Evolutionary conservation across 92 coral and sea anemone species (phyloP), one percentile per base, ranked within the genome.

Genomic region (Meandrina meandrites): DNA sequence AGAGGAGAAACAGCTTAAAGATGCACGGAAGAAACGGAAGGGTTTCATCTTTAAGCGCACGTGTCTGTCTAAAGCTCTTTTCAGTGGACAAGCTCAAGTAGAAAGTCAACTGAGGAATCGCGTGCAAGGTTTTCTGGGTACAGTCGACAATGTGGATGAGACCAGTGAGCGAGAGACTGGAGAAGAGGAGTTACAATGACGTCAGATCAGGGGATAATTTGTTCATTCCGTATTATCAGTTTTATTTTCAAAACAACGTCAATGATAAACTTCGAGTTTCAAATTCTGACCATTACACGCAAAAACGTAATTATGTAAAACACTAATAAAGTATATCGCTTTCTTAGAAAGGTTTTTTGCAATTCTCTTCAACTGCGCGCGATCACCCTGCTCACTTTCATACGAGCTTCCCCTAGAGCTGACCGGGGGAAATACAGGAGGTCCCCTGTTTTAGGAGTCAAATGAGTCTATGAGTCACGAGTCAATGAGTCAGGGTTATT

Each of bases 91-190:
- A 68, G 24, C n/a, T 9, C 17, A 86, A 71, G 34, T 86, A 16
- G 89, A 86, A 19, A 68, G 60, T 58, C 84, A 54, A 18, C 34
- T 86, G 14, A 79, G 89, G 75, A 69, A 86, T 51, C 68, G 74
- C 12, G 89, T 86, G 35, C 89, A 79, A 32, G 89, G 84, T 36
- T 86, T 86, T 18, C 30, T 86, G 47, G 62, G 53, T 4, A 35
- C 22, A 1, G 36, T 45, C 11, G 78, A 79, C 17, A 57, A 32
- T 40, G 68, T 1, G 22, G 64, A 47, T 4, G 60, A 78, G 40
- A 40, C 58, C 14, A 35, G n/a, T 1, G 35, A 40, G 32, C 42
- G 21, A 18, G 70, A 27, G 48, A 48, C 28, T 50, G 81, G 67
- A 6, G 45, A 78, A 18, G 67, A 78, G 35, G 71, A 66, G 34